These are phyloP conservation scores for Epinephelus cyanopodus DNA, from an alignment of 2,113 vertebrate genomes.

Conservation along the genomic window DNA sequence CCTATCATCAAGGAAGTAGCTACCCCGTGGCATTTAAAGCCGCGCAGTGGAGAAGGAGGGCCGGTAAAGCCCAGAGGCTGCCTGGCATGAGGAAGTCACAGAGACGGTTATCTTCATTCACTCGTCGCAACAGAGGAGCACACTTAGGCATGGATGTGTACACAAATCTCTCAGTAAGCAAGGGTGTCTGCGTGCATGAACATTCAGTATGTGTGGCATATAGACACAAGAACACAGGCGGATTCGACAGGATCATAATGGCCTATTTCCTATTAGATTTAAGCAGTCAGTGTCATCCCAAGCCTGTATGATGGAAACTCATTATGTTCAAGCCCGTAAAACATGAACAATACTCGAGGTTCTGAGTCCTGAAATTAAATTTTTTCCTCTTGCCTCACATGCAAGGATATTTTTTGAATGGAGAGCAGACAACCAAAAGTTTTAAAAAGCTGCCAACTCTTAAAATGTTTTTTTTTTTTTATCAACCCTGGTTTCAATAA, in stretches of 20 bases:
- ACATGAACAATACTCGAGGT: neutral
- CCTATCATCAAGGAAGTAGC: conserved; percentile 71
- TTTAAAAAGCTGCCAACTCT: conserved; percentile 19
- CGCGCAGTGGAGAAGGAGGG: conserved; percentile 20
- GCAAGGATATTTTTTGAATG: neutral
- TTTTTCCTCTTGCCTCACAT: neutral
- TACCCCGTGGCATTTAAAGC: conserved; percentile 76
- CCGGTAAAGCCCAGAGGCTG: conserved; percentile 31
- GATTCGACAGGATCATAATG: neutral
- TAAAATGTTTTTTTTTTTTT: neutral
- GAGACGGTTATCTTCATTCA: conserved; percentile 64
- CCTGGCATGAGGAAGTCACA: conserved; percentile 54
- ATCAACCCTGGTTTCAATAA: conserved; percentile 26
- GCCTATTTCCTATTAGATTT: neutral
- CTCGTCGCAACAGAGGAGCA: conserved; percentile 10
- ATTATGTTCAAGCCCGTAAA: neutral
- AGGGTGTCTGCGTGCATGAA: neutral
- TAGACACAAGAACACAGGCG: too few relatives aligned
- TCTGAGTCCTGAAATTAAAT: neutral
- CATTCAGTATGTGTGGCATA: neutral
- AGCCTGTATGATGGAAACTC: neutral
- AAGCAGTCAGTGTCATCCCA: neutral
- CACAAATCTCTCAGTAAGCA: neutral
- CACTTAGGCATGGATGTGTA: neutral
- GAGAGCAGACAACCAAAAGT: neutral